Evolutionary conservation across 2,888 invertebrate genomes (phyloP).

Genomic region (Mesochorus sp.): DNA sequence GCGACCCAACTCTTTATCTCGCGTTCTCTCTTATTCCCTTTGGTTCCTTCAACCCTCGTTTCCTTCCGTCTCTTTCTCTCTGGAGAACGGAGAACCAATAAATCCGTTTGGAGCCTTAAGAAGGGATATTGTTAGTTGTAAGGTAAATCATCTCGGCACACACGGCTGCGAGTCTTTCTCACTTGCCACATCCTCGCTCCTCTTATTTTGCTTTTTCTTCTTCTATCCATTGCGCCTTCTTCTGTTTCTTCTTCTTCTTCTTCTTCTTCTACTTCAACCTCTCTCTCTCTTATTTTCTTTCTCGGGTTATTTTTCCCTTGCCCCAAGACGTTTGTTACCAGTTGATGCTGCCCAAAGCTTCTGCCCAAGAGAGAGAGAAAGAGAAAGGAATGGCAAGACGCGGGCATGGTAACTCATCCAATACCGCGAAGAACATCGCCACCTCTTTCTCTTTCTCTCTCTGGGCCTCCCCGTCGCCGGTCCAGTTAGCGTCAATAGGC

Average conservation of each 20-base stretch:
- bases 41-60: slow-evolving; percentile 53
- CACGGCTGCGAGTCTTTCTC: slow-evolving; percentile 66
- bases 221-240: slow-evolving; percentile 62
- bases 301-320: slow-evolving; percentile 46
- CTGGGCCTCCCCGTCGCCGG: slow-evolving; percentile 54
- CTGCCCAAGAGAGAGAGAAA: slow-evolving; percentile 1
- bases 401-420: slow-evolving; percentile 31
- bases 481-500: slow-evolving; percentile 75
- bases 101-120: slow-evolving; percentile 77
- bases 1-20: slow-evolving; percentile 35
- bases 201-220: slow-evolving; percentile 63
- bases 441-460: slow-evolving; percentile 35
- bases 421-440: slow-evolving; percentile 60
- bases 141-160: slow-evolving; percentile 79
- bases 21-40: slow-evolving; percentile 20
- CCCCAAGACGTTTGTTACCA: slow-evolving; percentile 62
- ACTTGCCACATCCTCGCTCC: slow-evolving; percentile 56
- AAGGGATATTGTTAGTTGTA: slow-evolving; percentile 80
- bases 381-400: neutral
- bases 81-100: slow-evolving; percentile 75
- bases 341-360: slow-evolving; percentile 23
- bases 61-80: slow-evolving; percentile 42
- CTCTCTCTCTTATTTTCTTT: slow-evolving; percentile 6
- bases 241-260: slow-evolving; percentile 66
- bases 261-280: slow-evolving; percentile 32